A percentile compares a stretch with the other conserved stretches of the same genome.
These are phyloP conservation scores for Pipa parva DNA, from an alignment of 2,113 vertebrate species.

Conservation along the genomic window DNA sequence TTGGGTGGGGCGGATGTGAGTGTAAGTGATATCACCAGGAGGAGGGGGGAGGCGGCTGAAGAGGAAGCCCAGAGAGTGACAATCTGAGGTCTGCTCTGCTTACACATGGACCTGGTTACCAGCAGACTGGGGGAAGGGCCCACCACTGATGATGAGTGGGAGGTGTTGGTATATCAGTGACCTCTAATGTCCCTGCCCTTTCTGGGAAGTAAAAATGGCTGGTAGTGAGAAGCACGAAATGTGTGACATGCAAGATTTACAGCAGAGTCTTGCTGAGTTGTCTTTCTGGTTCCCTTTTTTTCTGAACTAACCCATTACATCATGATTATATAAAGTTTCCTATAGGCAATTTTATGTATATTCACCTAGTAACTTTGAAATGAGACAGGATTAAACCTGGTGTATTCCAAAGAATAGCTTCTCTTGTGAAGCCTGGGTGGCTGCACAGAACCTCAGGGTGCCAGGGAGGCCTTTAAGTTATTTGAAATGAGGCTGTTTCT, in stretches of 20 bases:
- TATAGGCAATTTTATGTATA: too few relatives aligned
- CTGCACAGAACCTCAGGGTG: too few relatives aligned
- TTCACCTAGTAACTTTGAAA: too few relatives aligned
- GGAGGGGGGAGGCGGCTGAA: conserved; percentile 2
- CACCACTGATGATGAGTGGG: not conserved
- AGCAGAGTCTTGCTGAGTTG: too few relatives aligned
- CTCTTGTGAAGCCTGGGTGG: too few relatives aligned
- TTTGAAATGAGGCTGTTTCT: too few relatives aligned
- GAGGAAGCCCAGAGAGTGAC: conserved; percentile 11
- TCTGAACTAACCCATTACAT: too few relatives aligned
- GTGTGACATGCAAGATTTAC: not conserved
- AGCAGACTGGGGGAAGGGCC: conserved; percentile 7
- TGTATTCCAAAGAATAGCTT: too few relatives aligned
- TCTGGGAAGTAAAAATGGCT: conserved; percentile 8
- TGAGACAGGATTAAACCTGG: too few relatives aligned
- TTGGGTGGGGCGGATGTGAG: conserved; percentile 35
- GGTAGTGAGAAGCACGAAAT: not conserved
- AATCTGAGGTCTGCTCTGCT: conserved; percentile 17
- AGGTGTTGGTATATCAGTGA: not conserved
- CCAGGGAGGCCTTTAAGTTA: too few relatives aligned
- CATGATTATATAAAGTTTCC: too few relatives aligned
- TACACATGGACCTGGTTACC: conserved; percentile 6
- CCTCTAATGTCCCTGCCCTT: not conserved
- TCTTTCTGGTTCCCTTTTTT: too few relatives aligned
- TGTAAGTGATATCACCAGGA: conserved; percentile 16